These are phyloP conservation scores for Cathartes aura DNA, from an alignment of 2,113 vertebrate species.

Conservation along the genomic window DNA sequence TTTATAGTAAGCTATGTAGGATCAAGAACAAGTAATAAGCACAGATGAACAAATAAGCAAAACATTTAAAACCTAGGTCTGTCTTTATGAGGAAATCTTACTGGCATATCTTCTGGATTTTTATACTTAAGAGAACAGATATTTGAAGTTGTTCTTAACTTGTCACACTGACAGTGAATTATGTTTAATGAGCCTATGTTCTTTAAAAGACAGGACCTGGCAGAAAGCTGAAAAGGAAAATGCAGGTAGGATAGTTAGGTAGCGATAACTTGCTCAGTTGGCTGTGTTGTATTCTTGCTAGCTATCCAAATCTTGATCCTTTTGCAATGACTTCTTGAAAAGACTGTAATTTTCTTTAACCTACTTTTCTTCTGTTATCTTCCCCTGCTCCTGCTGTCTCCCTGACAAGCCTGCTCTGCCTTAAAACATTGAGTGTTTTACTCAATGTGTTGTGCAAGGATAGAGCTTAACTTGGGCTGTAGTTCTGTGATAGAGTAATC, in stretches of 20 bases:
- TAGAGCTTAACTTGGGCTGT: not conserved
- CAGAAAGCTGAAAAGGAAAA: not conserved
- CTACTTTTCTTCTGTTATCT: not conserved
- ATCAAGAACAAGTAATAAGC: not conserved
- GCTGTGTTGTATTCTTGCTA: not conserved
- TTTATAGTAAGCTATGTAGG: not conserved
- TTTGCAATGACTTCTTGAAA: not conserved
- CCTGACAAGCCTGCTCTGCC: not conserved
- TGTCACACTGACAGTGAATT: not conserved
- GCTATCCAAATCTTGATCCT: not conserved
- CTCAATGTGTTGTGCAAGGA: not conserved
- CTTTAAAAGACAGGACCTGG: not conserved
- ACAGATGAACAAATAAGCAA: not conserved
- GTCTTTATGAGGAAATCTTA: not conserved
- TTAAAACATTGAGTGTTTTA: not conserved
- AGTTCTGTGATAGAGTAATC: not conserved
- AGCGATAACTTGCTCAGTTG: not conserved
- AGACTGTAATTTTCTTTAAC: not conserved
- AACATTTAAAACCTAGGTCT: not conserved
- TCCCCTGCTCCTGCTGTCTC: not conserved
- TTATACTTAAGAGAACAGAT: not conserved
- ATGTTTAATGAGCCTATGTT: not conserved
- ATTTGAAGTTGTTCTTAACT: not conserved
- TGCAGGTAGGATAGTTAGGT: not conserved
- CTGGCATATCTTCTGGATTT: not conserved